Evolutionary conservation across 2,888 invertebrate genomes (phyloP).

Genomic region (Arenicola marina): DNA sequence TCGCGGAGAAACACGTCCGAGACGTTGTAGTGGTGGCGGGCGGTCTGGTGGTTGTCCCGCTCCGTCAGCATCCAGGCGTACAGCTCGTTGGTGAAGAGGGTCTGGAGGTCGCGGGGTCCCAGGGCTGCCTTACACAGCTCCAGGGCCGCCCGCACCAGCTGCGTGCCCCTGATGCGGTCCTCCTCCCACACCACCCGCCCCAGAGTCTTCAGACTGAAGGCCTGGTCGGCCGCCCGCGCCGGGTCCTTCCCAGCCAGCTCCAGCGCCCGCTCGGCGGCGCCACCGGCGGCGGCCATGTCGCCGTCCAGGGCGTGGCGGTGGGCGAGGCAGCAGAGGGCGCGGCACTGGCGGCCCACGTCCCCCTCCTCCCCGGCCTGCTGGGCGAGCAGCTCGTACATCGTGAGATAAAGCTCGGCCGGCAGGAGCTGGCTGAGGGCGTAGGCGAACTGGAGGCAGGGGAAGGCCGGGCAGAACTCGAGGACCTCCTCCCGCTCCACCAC

Average conservation of each 20-base stretch:
- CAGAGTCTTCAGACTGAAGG: conserved; percentile 17
- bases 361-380: conserved; percentile 8
- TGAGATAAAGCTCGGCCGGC: conserved; percentile 2
- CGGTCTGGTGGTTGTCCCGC: conserved; percentile 24
- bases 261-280: conserved; percentile 6
- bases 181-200: conserved; percentile 15
- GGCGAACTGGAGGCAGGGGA: conserved; percentile 8
- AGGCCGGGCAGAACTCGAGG: conserved; percentile 11
- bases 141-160: conserved; percentile 20
- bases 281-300: conserved; percentile 5
- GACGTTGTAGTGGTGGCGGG: conserved; percentile 32
- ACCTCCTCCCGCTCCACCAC: conserved; percentile 17
- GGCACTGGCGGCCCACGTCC: conserved; percentile 3
- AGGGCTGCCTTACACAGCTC: conserved; percentile 19
- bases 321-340: conserved; percentile 21
- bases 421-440: conserved; percentile 13
- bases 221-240: conserved; percentile 1
- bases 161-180: conserved; percentile 8
- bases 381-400: conserved; percentile 14
- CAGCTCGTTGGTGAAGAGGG: conserved; percentile 30
- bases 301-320: conserved; percentile 4
- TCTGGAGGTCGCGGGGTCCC: conserved; percentile 17
- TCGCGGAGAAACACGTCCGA: conserved; percentile 25
- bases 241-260: conserved; percentile 7
- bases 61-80: conserved; percentile 27